These are phyloP conservation scores for Tridacna crocea DNA, from an alignment of 2,888 invertebrate species.

Conservation along the genomic window DNA sequence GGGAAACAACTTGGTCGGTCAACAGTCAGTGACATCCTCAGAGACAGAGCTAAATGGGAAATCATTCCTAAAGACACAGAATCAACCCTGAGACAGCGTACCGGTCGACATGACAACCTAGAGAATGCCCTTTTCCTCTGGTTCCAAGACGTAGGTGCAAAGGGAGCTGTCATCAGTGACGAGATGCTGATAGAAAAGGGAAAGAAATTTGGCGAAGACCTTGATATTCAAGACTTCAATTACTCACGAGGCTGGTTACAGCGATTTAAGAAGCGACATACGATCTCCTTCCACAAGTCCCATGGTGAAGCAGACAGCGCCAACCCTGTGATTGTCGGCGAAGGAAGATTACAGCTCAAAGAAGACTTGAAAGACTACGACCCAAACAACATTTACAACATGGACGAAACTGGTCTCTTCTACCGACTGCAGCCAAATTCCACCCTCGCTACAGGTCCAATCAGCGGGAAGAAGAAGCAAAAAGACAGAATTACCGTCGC, in stretches of 20 bases:
- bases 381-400: not conserved
- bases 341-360: slow-evolving; percentile 1
- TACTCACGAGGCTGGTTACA: slow-evolving; percentile 1
- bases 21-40: not conserved
- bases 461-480: slow-evolving; percentile 28
- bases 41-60: not conserved
- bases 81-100: not conserved
- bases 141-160: not conserved
- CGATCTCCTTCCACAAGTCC: not conserved
- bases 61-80: slow-evolving; percentile 1
- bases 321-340: not conserved
- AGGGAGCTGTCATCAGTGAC: not conserved
- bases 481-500: slow-evolving; percentile 53
- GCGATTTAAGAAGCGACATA: slow-evolving; percentile 1
- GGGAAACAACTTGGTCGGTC: not conserved
- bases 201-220: slow-evolving; percentile 1
- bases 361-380: not conserved
- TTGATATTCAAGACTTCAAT: slow-evolving; percentile 1
- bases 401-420: too few relatives aligned
- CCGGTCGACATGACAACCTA: slow-evolving; percentile 1
- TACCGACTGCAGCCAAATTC: slow-evolving; percentile 1
- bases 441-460: not conserved
- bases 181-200: slow-evolving; percentile 1
- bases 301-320: slow-evolving; percentile 1
- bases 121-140: not conserved